phyloP scores from a whole-genome alignment of 2,888 invertebrate genomes.

The Hipparchia semele region DNA sequence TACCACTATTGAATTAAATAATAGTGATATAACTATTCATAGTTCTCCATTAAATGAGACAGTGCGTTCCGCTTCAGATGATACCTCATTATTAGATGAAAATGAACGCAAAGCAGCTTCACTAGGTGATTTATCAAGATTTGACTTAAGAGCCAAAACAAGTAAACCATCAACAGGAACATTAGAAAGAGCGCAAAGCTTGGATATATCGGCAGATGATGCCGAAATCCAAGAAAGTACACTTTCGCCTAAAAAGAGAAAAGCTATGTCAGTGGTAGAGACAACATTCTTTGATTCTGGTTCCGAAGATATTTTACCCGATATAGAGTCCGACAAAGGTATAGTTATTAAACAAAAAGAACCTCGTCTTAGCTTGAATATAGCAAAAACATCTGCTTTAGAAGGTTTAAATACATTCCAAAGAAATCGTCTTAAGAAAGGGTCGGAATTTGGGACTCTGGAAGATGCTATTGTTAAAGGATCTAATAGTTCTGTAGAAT shows the following conservation, averaged over 20 bases:
- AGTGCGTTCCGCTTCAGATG: constrained; percentile 67
- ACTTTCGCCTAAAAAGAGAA: constrained; percentile 85
- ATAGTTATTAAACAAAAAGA: constrained; percentile 78
- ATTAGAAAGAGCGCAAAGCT: constrained; percentile 90
- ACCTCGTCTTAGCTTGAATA: constrained; percentile 80
- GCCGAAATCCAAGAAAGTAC: constrained; percentile 71
- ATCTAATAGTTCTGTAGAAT: constrained; percentile 73
- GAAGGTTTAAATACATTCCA: constrained; percentile 88
- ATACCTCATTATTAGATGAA: constrained; percentile 79
- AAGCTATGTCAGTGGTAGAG: constrained; percentile 83
- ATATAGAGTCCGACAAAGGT: constrained; percentile 70
- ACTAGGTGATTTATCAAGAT: constrained; percentile 89
- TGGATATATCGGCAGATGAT: constrained; percentile 87
- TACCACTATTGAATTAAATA: constrained; percentile 88
- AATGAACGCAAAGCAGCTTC: constrained; percentile 90
- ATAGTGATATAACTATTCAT: constrained; percentile 89
- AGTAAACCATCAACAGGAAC: constrained; percentile 82
- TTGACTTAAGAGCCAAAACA: constrained; percentile 75
- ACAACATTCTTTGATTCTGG: constrained; percentile 72
- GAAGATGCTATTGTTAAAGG: constrained; percentile 88
- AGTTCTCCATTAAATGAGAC: constrained; percentile 85
- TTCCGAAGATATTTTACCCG: constrained; percentile 69
- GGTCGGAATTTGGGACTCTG: constrained; percentile 89
- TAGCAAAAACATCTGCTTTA: constrained; percentile 79
- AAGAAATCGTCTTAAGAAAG: constrained; percentile 87